Evolutionary conservation across 2,888 invertebrate genomes (phyloP).

Genomic region (Drosophila kuntzei): DNA sequence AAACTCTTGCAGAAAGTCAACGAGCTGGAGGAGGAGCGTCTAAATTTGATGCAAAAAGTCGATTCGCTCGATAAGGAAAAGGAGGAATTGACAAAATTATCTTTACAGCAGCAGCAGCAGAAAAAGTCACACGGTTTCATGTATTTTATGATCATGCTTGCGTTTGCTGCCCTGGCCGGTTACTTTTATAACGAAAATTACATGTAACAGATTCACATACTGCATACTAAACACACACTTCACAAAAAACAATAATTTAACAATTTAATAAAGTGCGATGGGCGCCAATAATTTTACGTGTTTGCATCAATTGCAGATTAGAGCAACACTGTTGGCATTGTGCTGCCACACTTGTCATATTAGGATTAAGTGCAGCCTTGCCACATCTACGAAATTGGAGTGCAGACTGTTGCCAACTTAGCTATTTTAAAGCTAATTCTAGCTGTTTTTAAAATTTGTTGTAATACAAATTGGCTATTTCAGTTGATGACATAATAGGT

Average conservation of each 20-base stretch:
- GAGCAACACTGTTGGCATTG: not conserved
- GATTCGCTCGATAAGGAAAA: conserved; percentile 8
- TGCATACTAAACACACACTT: not conserved
- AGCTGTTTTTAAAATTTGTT: too few species aligned
- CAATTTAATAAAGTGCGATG: not conserved
- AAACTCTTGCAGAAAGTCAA: conserved; percentile 28
- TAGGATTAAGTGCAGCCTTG: not conserved
- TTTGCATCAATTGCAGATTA: not conserved
- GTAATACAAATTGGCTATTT: too few species aligned
- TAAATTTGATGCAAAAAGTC: conserved; percentile 12
- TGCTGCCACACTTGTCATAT: not conserved
- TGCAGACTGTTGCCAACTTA: too few species aligned
- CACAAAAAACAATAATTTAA: not conserved
- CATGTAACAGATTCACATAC: not conserved
- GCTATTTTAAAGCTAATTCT: too few species aligned
- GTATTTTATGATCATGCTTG: not conserved
- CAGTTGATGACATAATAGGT: too few species aligned
- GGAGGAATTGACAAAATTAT: not conserved
- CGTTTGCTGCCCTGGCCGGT: not conserved
- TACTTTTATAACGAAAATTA: not conserved
- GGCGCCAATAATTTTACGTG: not conserved
- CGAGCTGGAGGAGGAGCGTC: conserved; percentile 36
- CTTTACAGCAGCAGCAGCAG: not conserved
- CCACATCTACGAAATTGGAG: too few species aligned
- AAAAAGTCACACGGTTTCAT: not conserved